Evolutionary conservation across 2,113 vertebrate genomes (phyloP).

Genomic region (Oryzias javanicus): DNA sequence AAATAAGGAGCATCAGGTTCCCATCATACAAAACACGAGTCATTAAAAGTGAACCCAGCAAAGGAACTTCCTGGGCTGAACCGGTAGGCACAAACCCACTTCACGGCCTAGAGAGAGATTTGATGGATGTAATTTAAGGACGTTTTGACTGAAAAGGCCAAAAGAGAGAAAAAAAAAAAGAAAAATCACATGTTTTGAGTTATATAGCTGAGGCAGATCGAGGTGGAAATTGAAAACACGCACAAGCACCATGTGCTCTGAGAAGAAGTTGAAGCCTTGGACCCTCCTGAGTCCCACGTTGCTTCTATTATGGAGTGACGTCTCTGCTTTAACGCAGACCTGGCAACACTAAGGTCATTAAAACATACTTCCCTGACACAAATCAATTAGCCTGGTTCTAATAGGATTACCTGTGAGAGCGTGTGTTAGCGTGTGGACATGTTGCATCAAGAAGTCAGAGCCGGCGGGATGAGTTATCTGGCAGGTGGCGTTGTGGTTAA

Average conservation of each 20-base stretch:
- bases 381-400: constrained; percentile 27
- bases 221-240: constrained; percentile 62
- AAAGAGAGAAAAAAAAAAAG: constrained; percentile 14
- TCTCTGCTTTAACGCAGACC: constrained; percentile 40
- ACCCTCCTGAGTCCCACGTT: constrained; percentile 63
- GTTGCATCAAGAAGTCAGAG: constrained; percentile 19
- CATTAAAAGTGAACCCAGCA: not conserved
- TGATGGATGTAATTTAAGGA: constrained; percentile 25
- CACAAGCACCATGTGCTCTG: constrained; percentile 45
- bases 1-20: not conserved
- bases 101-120: constrained; percentile 15
- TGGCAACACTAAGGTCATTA: constrained; percentile 39
- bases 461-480: constrained; percentile 27
- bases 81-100: constrained; percentile 18
- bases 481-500: constrained; percentile 59
- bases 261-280: constrained; percentile 45
- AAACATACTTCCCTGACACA: constrained; percentile 36
- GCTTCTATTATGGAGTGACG: constrained; percentile 64
- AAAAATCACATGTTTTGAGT: constrained; percentile 56
- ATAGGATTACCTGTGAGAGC: constrained; percentile 12
- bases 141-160: constrained; percentile 33
- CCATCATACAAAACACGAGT: not conserved
- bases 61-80: not conserved
- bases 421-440: not conserved
- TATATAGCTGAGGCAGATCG: constrained; percentile 56